Evolutionary conservation across 2,888 invertebrate genomes (phyloP).

Genomic region (Cantharis rustica): DNA sequence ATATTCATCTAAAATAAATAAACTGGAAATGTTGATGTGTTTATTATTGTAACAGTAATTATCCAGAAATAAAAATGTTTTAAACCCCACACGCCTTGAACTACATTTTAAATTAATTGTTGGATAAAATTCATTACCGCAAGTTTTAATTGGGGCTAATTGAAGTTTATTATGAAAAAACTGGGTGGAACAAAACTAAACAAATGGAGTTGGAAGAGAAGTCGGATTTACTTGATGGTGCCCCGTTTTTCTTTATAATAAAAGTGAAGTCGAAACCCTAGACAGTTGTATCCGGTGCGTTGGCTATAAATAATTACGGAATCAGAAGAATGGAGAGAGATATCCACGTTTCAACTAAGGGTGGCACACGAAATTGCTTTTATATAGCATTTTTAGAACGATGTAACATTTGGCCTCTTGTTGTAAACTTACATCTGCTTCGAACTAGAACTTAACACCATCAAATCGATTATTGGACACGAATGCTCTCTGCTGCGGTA

Average conservation of each 20-base stretch:
- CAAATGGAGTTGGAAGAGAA: neutral
- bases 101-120: conserved; percentile 17
- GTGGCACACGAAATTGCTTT: conserved; percentile 9
- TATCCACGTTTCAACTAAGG: conserved; percentile 1
- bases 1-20: neutral
- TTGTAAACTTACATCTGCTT: neutral
- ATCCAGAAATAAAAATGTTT: neutral
- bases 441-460: neutral
- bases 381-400: conserved; percentile 9
- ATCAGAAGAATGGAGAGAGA: conserved; percentile 9
- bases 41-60: neutral
- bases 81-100: neutral
- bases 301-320: conserved; percentile 20
- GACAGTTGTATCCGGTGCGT: conserved; percentile 19
- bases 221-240: neutral
- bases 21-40: neutral
- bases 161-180: conserved; percentile 14
- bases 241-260: neutral
- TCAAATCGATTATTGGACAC: neutral
- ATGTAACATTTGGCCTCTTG: neutral
- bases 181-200: neutral
- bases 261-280: conserved; percentile 1
- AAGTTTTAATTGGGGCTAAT: conserved; percentile 16
- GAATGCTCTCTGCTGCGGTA: neutral
- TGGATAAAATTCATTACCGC: conserved; percentile 17